Base-by-base conservation (phyloP, 2,113 vertebrate species). In the Rhodinocichla rosea region DNA sequence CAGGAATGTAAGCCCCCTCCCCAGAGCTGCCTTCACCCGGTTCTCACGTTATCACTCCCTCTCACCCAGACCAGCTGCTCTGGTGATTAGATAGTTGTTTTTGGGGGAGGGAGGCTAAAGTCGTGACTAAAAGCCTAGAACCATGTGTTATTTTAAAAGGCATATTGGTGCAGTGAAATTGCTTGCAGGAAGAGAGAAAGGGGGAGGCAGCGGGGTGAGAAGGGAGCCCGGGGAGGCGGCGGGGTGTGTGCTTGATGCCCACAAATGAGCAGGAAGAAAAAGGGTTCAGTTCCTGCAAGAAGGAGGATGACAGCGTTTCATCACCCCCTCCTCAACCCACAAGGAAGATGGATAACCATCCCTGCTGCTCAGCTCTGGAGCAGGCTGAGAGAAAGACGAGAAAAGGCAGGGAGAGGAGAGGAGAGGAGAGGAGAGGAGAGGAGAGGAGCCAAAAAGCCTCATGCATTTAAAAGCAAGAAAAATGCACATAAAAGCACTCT, bases 141-240 rank as follows among this genome's bases (percentile, higher is more conserved):
- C 70, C 80, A 96, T 63, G 68, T 32, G 94, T 95, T 97, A 97
- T 97, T 98, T 98, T 97, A 96, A 96, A 97, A 97, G 91, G 83
- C n/a, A 3, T 26, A 82, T 87, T 35, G 52, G 84, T 95, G 84
- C 95, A 92, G 71, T 52, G 76, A 89, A 94, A 90, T 42, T 80
- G 90, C 83, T 87, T 92, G 70, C 6, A 4, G 70, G 49, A 44
- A 63, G n/a, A 77, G 50, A 75, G 74, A 23, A 87, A 73, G 63
- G 50, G 17, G 81, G 84, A 87, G 83, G 87, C 70, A 65, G 78
- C 0, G 0, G 81, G 59, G 87, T 4, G 7, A 68, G 59, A 73
- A 82, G 65, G 77, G 78, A 86, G 68, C 68, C 3, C 0, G 6
- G 59, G 64, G 55, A 71, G 49, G 45, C 1, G 2, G 64, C n/a